These are phyloP conservation scores for Cossypha caffra DNA, from an alignment of 2,797 vertebrate species.

Conservation along the genomic window DNA sequence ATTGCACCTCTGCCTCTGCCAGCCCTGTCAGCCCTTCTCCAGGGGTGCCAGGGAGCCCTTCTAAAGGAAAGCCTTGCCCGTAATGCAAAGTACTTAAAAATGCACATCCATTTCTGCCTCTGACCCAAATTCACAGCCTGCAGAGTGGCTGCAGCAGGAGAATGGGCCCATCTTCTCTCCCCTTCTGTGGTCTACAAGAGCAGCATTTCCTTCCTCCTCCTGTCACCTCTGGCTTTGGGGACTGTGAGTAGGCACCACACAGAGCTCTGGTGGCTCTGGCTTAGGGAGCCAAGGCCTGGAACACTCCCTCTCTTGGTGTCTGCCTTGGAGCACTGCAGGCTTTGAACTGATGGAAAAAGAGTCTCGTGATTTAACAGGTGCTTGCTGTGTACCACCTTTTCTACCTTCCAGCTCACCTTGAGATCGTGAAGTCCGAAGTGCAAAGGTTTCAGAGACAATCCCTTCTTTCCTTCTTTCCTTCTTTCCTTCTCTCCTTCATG, in stretches of 20 bases:
- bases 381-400: neutral
- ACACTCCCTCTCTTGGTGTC: neutral
- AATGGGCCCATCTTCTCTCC: neutral
- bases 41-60: neutral
- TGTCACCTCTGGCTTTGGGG: neutral
- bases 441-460: neutral
- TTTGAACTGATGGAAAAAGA: neutral
- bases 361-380: neutral
- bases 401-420: neutral
- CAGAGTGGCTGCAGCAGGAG: neutral
- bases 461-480: too few relatives aligned
- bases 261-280: rapidly evolving
- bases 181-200: neutral
- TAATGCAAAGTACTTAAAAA: neutral
- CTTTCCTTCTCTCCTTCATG: too few relatives aligned
- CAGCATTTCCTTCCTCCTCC: neutral
- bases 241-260: neutral
- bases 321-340: neutral
- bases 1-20: neutral
- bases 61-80: neutral
- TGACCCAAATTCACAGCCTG: neutral
- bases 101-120: neutral
- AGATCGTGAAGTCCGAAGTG: neutral
- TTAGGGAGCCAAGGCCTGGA: neutral
- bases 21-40: neutral